Base-by-base conservation (phyloP, 2,113 vertebrate species). In the Xiphophorus couchianus region DNA sequence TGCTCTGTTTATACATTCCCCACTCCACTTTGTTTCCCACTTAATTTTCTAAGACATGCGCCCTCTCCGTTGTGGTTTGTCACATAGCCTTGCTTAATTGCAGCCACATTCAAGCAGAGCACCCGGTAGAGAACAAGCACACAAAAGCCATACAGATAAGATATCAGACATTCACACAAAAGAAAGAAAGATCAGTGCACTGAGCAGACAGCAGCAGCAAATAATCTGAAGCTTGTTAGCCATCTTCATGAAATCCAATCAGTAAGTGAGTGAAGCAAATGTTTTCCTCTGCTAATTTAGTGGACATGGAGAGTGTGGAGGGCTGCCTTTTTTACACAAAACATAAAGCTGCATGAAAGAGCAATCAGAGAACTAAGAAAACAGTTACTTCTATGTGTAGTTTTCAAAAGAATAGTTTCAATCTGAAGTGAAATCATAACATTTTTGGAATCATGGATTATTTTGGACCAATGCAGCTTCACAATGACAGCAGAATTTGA, bases 41-140 rank as follows among this genome's bases (percentile, higher is more conserved):
- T 54, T 64, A 9, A 42, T 42, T 77, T 74, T 72, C 51, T 69
- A 66, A 73, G 74, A 35, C 5, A 7, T 31, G 7, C 51, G 37
- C 19, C 42, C n/a, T 68, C n/a, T 30, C 15, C 22, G 2, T 62
- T 69, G 64, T 0, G 10, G 28, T 77, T 62, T 48, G 0, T 30
- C 42, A 31, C 13, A 6, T 6, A 76, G 66, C 29, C 30, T n/a
- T 4, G 14, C 54, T 78, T 82, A 73, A 64, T 74, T 77, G 80
- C 73, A 79, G 39, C 22, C 8, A 28, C 30, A 44, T 48, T 7
- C 44, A 25, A 0, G 14, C 22, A 28, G 28, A 44, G 64, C 63
- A 58, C 17, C 10, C 25, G 19, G 15, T 19, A 19, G 17, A 68
- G 39, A 9, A 15, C 22, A 54, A 25, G 12, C 30, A n/a, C 28